Conservation (phyloP, 2,113 vertebrate genomes). For the Apteryx owenii region DNA sequence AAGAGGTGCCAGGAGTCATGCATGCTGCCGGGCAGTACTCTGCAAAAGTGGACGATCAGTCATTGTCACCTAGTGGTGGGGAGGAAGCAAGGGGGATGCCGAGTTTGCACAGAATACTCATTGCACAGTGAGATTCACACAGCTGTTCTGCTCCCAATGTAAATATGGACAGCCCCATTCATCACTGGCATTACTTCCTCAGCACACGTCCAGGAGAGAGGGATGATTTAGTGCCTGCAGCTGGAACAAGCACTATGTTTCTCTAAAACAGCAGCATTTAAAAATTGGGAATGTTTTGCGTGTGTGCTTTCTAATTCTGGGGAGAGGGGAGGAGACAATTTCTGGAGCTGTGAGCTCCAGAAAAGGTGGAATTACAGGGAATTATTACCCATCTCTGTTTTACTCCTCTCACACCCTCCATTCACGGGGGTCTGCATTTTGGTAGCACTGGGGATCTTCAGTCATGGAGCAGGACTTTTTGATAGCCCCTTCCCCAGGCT, state of each 20-base stretch:
- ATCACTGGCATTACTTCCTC: conserved; percentile 75
- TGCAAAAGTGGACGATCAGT: conserved; percentile 68
- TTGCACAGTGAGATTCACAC: conserved; percentile 53
- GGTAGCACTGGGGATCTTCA: neutral
- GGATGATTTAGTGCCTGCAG: conserved; percentile 81
- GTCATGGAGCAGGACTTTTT: neutral
- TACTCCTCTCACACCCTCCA: neutral
- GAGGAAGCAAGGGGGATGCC: conserved; percentile 27
- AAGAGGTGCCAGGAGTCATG: neutral
- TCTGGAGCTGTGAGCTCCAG: neutral
- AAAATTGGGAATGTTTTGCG: conserved; percentile 43
- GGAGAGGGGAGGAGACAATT: neutral
- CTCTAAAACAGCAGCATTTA: conserved; percentile 61
- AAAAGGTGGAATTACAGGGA: neutral
- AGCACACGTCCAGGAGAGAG: conserved; percentile 52
- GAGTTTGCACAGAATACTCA: conserved; percentile 60
- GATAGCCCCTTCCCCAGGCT: neutral
- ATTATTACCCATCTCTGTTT: neutral
- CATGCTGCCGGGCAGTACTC: conserved; percentile 47
- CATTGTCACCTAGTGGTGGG: conserved; percentile 56
- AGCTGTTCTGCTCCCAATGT: conserved; percentile 74
- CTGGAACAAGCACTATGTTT: conserved; percentile 56
- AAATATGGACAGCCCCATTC: conserved; percentile 79
- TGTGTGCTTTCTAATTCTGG: neutral
- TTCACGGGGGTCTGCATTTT: neutral